Percentiles rank a stretch among this genome's conserved stretches.
phyloP scores from a whole-genome alignment of 2,888 invertebrate genomes.

The Meliscaeva auricollis region DNA sequence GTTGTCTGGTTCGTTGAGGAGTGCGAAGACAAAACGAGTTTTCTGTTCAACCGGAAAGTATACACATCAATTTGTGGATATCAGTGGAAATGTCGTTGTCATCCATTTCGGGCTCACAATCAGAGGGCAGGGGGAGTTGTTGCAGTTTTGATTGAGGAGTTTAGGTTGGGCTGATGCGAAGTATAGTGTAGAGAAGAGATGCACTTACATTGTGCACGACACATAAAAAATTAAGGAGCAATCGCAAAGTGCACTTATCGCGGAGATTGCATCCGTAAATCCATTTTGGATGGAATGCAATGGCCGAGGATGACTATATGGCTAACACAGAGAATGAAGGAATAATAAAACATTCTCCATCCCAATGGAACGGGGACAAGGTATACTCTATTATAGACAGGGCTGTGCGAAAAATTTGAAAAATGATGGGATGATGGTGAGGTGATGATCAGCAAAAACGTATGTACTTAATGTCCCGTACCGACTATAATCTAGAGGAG shows the following conservation, averaged over 20 bases:
- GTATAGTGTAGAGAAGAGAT: constrained; percentile 19
- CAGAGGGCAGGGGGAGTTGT: constrained; percentile 26
- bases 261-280: constrained; percentile 73
- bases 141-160: constrained; percentile 63
- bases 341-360: constrained; percentile 71
- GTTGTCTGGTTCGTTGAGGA: constrained; percentile 25
- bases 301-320: constrained; percentile 36
- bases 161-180: constrained; percentile 21
- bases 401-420: background rate
- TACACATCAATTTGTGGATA: constrained; percentile 65
- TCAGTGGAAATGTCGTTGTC: constrained; percentile 51
- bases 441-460: too few relatives aligned
- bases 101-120: constrained; percentile 25
- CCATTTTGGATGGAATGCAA: constrained; percentile 65
- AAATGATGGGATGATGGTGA: background rate
- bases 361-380: constrained; percentile 24
- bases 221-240: constrained; percentile 75
- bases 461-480: too few relatives aligned
- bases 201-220: constrained; percentile 68
- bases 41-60: constrained; percentile 58
- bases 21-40: constrained; percentile 58
- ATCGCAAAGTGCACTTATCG: constrained; percentile 76
- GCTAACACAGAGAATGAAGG: constrained; percentile 37
- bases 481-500: too few relatives aligned
- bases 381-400: background rate